Conservation (phyloP, 2,888 invertebrate genomes). For the Lasioglossum lativentre region DNA sequence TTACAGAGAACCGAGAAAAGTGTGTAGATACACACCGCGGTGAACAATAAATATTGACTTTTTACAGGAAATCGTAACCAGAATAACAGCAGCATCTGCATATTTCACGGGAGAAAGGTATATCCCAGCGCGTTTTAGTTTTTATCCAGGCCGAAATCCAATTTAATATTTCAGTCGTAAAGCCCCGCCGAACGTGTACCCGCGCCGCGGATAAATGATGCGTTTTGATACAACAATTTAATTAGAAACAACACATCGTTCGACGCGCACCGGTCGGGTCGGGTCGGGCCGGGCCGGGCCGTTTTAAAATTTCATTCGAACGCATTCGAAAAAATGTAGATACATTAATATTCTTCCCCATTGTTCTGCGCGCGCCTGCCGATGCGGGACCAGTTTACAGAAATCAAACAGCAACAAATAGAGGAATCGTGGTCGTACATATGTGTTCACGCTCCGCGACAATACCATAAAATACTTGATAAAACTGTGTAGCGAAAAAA, state of each 20-base stretch:
- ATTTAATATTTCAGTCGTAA: slow-evolving; percentile 29
- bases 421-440: background rate
- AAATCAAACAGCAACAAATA: background rate
- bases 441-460: too few relatives aligned
- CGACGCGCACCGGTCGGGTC: background rate
- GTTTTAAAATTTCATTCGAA: slow-evolving; percentile 19
- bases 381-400: slow-evolving; percentile 8
- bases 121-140: background rate
- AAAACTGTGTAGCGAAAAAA: too few relatives aligned
- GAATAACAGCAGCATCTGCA: background rate
- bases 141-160: background rate
- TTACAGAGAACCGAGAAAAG: background rate
- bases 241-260: slow-evolving; percentile 13
- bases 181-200: background rate
- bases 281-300: too few relatives aligned
- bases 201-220: slow-evolving; percentile 4
- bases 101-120: background rate
- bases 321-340: background rate
- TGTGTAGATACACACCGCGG: background rate
- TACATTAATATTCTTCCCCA: slow-evolving; percentile 38
- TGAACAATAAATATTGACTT: slow-evolving; percentile 2
- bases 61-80: background rate
- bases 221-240: slow-evolving; percentile 14
- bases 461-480: too few relatives aligned
- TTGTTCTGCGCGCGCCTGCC: slow-evolving; percentile 22